Evolutionary conservation across 2,113 vertebrate species (phyloP).

Genomic region (Ageneiosus marmoratus): DNA sequence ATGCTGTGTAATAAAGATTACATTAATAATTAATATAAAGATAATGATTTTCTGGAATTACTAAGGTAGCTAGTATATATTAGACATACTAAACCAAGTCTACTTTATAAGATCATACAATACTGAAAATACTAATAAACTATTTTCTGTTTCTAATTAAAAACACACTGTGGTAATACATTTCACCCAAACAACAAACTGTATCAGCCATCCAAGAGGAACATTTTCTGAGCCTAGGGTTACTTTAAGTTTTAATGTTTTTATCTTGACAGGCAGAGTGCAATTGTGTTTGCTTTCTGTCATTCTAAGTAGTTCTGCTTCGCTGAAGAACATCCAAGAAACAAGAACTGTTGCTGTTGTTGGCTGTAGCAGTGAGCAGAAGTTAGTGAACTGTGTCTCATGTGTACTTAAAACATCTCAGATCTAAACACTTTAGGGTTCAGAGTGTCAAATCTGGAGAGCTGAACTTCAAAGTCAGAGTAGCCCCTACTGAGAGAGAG

Average conservation of each 20-base stretch:
- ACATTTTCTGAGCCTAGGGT: background rate
- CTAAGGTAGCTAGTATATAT: background rate
- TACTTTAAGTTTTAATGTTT: background rate
- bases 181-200: background rate
- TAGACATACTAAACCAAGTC: background rate
- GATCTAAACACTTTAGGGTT: constrained; percentile 19
- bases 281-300: constrained; percentile 24
- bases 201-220: background rate
- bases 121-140: background rate
- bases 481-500: background rate
- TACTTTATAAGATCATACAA: background rate
- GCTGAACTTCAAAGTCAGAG: constrained; percentile 10
- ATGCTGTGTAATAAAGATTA: background rate
- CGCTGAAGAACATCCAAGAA: background rate
- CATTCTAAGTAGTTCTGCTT: background rate
- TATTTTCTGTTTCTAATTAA: background rate
- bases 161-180: background rate
- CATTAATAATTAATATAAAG: background rate
- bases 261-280: constrained; percentile 6
- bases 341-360: constrained; percentile 28
- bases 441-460: background rate
- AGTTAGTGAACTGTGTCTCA: constrained; percentile 16
- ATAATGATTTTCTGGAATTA: background rate
- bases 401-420: background rate
- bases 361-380: constrained; percentile 6